These are phyloP conservation scores for Drosophila pegasa DNA, from an alignment of 2,888 invertebrate species.

Conservation along the genomic window DNA sequence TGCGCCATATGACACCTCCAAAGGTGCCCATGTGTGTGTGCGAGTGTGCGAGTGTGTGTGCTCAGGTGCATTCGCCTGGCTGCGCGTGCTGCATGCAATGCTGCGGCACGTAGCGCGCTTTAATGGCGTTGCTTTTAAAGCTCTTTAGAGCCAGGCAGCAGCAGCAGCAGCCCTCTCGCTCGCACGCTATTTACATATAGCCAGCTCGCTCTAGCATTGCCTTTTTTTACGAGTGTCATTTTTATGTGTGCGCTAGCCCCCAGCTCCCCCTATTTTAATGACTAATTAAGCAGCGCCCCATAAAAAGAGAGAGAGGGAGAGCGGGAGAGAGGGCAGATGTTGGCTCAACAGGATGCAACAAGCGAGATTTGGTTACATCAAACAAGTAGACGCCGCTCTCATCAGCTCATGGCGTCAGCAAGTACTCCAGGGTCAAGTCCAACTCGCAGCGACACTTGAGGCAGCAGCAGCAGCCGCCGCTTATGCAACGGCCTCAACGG, in stretches of 20 bases:
- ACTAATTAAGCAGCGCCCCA: constrained; percentile 71
- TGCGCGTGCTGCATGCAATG: constrained; percentile 73
- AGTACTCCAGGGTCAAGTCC: constrained; percentile 21
- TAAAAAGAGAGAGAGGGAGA: constrained; percentile 43
- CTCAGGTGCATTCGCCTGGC: constrained; percentile 67
- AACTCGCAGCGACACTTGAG: constrained; percentile 48
- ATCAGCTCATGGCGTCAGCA: constrained; percentile 44
- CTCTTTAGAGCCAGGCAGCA: constrained; percentile 43
- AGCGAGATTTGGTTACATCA: constrained; percentile 50
- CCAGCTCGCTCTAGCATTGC: constrained; percentile 5
- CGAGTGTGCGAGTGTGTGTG: constrained; percentile 35
- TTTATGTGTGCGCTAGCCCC: constrained; percentile 58
- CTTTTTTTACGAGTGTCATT: constrained; percentile 72
- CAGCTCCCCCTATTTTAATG: constrained; percentile 69
- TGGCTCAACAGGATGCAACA: constrained; percentile 14
- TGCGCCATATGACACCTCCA: constrained; percentile 75
- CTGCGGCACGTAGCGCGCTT: constrained; percentile 55
- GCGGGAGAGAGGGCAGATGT: constrained; percentile 27
- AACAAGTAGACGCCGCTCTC: constrained; percentile 45
- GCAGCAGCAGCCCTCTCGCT: constrained; percentile 7
- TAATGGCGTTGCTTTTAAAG: constrained; percentile 78
- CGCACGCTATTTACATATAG: constrained; percentile 6
- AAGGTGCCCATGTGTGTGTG: neutral
- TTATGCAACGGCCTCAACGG: constrained; percentile 30
- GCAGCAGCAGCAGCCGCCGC: constrained; percentile 24